phyloP scores from a whole-genome alignment of 2,797 vertebrate genomes.

The Ceryle rudis region DNA sequence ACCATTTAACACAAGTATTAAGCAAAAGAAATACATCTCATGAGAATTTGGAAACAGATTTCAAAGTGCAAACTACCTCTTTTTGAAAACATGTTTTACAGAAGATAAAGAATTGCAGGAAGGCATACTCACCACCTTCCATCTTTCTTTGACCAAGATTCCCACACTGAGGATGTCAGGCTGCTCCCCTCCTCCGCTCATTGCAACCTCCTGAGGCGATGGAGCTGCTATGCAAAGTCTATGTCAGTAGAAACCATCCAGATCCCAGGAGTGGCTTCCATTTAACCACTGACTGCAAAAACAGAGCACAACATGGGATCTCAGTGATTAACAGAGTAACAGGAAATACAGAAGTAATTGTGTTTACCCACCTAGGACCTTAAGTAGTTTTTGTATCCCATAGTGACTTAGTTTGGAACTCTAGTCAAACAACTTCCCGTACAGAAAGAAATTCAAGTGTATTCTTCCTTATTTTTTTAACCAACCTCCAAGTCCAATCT shows the following conservation, averaged over 20 bases:
- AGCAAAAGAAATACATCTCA: background rate
- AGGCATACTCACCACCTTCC: conserved; percentile 94
- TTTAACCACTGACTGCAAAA: conserved; percentile 79
- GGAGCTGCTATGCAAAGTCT: conserved; percentile 75
- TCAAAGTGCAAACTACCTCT: background rate
- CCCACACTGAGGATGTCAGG: conserved; percentile 94
- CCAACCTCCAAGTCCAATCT: background rate
- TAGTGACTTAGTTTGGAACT: fast-evolving
- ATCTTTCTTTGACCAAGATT: conserved; percentile 97
- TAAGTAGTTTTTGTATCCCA: background rate
- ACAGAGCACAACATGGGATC: conserved; percentile 15
- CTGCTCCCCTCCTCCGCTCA: conserved; percentile 95
- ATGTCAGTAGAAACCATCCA: conserved; percentile 74
- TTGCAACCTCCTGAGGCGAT: conserved; percentile 79
- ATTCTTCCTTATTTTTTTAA: background rate
- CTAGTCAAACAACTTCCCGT: background rate
- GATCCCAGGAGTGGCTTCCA: conserved; percentile 77
- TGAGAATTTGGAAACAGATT: background rate
- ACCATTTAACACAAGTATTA: background rate
- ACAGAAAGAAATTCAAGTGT: background rate
- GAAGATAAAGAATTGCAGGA: background rate
- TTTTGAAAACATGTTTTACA: background rate
- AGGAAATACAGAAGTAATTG: background rate
- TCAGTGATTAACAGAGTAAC: conserved; percentile 11
- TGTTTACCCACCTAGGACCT: background rate